Base-by-base conservation (phyloP, 2,888 invertebrate species). In the Atrina japonica region DNA sequence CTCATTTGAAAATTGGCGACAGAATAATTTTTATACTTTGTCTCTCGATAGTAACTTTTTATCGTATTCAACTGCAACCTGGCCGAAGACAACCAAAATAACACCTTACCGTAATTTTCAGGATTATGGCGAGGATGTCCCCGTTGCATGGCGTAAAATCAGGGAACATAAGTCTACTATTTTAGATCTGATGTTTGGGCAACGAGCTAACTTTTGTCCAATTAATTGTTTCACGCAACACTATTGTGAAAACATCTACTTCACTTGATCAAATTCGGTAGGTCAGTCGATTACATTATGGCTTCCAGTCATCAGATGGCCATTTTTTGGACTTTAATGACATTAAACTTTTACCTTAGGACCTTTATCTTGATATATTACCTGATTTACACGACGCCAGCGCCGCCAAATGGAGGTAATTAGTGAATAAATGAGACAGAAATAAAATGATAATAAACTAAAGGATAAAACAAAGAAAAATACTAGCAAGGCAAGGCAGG, bases 361-460 rank as follows among this genome's bases (percentile, higher is more conserved):
- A 81, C 47, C 53, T 80, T 3, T 78, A 50, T 52, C 81, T n/a
- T n/a, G n/a, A n/a, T 27, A 59, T 75, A 1, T 75, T 75, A 18
- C 77, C 76, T 64, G 80, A 72, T 30, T 47, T 80, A 11, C 53
- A n/a, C n/a, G n/a, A n/a, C n/a, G n/a, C n/a, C n/a, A n/a, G n/a
- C n/a, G n/a, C n/a, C n/a, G n/a, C n/a, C n/a, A n/a, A n/a, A n/a
- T n/a, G n/a, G n/a, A n/a, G n/a, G n/a, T n/a, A n/a, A n/a, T n/a
- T n/a, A n/a, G n/a, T n/a, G n/a, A n/a, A n/a, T n/a, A n/a, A n/a
- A n/a, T n/a, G n/a, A n/a, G n/a, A n/a, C n/a, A n/a, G n/a, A n/a
- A n/a, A n/a, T n/a, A n/a, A n/a, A n/a, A n/a, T n/a, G n/a, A n/a
- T n/a, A n/a, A n/a, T n/a, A n/a, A n/a, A n/a, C n/a, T n/a, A n/a